These are phyloP conservation scores for Drosophila prostipennis DNA, from an alignment of 2,888 invertebrate species.

Conservation along the genomic window DNA sequence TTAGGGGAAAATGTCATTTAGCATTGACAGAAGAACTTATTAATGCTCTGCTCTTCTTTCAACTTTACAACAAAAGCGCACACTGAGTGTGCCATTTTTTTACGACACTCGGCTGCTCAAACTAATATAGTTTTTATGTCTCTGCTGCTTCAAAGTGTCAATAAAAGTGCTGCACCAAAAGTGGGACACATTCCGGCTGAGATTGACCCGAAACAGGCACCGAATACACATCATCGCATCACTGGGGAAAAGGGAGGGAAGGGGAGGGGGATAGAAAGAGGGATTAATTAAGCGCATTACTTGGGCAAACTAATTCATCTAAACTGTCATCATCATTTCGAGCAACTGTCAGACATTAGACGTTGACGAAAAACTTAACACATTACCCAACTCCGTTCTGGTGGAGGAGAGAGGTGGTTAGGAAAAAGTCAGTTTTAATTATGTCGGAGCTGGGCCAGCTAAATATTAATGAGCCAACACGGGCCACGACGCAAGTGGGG, in stretches of 20 bases:
- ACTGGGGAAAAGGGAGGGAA: background rate
- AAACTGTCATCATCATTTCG: slow-evolving; percentile 80
- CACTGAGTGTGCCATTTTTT: slow-evolving; percentile 25
- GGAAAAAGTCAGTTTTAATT: slow-evolving; percentile 77
- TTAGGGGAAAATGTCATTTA: slow-evolving; percentile 30
- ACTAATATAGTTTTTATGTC: slow-evolving; percentile 60
- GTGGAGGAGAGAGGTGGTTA: slow-evolving; percentile 9
- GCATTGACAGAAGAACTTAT: slow-evolving; percentile 38
- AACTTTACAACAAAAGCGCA: slow-evolving; percentile 1
- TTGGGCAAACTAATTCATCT: slow-evolving; percentile 77
- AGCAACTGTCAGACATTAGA: slow-evolving; percentile 78
- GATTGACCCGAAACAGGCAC: slow-evolving; percentile 32
- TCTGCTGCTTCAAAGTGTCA: slow-evolving; percentile 53
- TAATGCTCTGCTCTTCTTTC: slow-evolving; percentile 9
- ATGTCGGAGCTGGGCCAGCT: slow-evolving; percentile 54
- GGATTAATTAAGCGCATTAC: slow-evolving; percentile 77
- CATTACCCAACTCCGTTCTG: slow-evolving; percentile 58
- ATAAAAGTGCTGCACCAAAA: slow-evolving; percentile 49
- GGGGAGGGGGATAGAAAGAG: slow-evolving; percentile 21
- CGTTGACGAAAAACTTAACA: slow-evolving; percentile 75
- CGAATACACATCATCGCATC: background rate
- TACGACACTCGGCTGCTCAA: slow-evolving; percentile 24
- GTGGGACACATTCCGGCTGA: slow-evolving; percentile 34
- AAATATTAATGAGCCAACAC: slow-evolving; percentile 69
- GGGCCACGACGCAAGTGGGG: slow-evolving; percentile 52